phyloP scores from a whole-genome alignment of 2,888 invertebrate genomes.

The Oxycera nigricornis region DNA sequence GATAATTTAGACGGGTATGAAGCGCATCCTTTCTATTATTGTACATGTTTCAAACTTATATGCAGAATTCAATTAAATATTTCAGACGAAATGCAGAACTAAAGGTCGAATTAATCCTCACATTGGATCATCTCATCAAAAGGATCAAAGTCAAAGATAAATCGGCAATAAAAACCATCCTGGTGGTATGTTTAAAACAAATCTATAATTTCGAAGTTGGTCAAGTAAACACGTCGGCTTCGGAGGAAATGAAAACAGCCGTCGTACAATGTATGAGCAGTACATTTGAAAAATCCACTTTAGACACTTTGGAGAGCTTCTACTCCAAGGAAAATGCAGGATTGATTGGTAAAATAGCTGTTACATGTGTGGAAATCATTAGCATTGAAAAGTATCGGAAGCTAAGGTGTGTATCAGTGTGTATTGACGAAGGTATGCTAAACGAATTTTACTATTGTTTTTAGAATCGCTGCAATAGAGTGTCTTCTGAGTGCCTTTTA shows the following conservation, averaged over 20 bases:
- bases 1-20: slow-evolving; percentile 55
- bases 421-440: not conserved
- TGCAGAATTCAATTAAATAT: not conserved
- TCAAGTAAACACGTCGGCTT: slow-evolving; percentile 51
- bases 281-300: slow-evolving; percentile 54
- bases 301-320: slow-evolving; percentile 64
- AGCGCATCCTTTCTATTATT: not conserved
- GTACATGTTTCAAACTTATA: not conserved
- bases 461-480: slow-evolving; percentile 65
- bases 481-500: slow-evolving; percentile 71
- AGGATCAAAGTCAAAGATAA: slow-evolving; percentile 55
- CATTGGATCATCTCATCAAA: slow-evolving; percentile 54
- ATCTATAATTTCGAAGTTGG: slow-evolving; percentile 54
- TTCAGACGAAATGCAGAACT: slow-evolving; percentile 56
- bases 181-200: slow-evolving; percentile 56
- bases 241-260: slow-evolving; percentile 60
- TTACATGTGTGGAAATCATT: slow-evolving; percentile 70
- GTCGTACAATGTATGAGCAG: slow-evolving; percentile 55
- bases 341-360: slow-evolving; percentile 71
- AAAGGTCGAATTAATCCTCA: slow-evolving; percentile 54
- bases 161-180: slow-evolving; percentile 55
- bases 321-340: slow-evolving; percentile 67
- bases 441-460: slow-evolving; percentile 39
- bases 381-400: slow-evolving; percentile 70
- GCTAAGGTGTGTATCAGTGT: slow-evolving; percentile 65